phyloP scores from a whole-genome alignment of 2,888 invertebrate genomes.

The Parascotia fuliginaria region DNA sequence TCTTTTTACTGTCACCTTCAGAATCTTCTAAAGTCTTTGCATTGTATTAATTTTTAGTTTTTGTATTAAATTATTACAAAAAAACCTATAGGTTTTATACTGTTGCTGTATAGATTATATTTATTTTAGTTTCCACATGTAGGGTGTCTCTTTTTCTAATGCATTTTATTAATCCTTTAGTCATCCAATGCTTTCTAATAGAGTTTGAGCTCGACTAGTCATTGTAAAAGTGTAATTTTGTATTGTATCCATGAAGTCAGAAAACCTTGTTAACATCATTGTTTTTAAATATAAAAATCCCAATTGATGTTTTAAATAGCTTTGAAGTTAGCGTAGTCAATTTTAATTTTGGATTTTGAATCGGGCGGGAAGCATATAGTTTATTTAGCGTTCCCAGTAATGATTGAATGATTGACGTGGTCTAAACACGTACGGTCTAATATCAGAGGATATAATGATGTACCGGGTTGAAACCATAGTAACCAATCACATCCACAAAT shows the following conservation, averaged over 20 bases:
- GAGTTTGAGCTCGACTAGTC: background rate
- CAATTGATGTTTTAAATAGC: background rate
- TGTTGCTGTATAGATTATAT: background rate
- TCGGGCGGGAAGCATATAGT: background rate
- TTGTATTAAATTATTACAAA: slow-evolving; percentile 4
- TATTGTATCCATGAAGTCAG: slow-evolving; percentile 3
- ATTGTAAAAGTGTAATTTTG: background rate
- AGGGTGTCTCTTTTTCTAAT: background rate
- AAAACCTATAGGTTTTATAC: slow-evolving; percentile 2
- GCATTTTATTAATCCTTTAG: background rate
- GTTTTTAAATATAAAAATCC: background rate
- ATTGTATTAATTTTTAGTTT: slow-evolving; percentile 2
- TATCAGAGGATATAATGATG: background rate
- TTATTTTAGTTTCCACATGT: background rate
- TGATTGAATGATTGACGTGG: background rate
- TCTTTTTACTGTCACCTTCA: slow-evolving; percentile 4
- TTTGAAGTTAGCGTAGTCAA: background rate
- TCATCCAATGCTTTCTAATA: background rate
- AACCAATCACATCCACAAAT: background rate
- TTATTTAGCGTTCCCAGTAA: background rate
- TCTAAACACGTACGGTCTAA: slow-evolving; percentile 6
- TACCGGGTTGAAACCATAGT: background rate
- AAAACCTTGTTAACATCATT: background rate
- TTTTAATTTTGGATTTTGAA: background rate
- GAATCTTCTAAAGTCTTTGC: background rate